Conservation (phyloP, 2,113 vertebrate species). For the Ia io region DNA sequence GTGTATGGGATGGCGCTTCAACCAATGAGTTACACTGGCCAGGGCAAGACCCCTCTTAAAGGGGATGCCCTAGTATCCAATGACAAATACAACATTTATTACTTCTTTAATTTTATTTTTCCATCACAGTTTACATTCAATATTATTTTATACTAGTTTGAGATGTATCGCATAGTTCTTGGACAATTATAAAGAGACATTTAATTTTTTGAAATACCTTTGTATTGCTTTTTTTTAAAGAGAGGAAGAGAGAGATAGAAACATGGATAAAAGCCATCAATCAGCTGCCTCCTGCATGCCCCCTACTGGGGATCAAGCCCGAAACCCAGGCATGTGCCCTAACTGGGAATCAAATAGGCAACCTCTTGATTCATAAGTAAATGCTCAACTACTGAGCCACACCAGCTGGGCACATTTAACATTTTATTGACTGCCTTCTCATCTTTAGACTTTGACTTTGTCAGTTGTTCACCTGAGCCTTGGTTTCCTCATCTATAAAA, state of each 20-base stretch:
- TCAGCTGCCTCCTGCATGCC: too few species aligned
- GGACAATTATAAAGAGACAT: not conserved
- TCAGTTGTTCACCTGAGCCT: not conserved
- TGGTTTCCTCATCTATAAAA: conserved; percentile 30
- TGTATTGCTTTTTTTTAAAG: too few species aligned
- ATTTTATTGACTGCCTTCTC: not conserved
- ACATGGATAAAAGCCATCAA: too few species aligned
- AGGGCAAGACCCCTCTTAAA: conserved; percentile 3
- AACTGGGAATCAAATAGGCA: too few species aligned
- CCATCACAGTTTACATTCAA: not conserved
- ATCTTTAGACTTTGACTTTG: not conserved
- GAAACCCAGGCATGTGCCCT: too few species aligned
- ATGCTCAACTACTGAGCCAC: too few species aligned
- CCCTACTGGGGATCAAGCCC: too few species aligned
- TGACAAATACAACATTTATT: not conserved
- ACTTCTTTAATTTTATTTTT: not conserved
- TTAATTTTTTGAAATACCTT: not conserved
- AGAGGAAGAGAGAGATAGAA: too few species aligned
- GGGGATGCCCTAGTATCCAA: not conserved
- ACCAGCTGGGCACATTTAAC: not conserved
- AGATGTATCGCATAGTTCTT: not conserved
- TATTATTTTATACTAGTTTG: not conserved
- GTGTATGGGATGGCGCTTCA: not conserved
- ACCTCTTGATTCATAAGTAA: too few species aligned
- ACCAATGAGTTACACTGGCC: not conserved